Evolutionary conservation across 2,888 invertebrate species (phyloP).

Genomic region (Parnassius apollo): DNA sequence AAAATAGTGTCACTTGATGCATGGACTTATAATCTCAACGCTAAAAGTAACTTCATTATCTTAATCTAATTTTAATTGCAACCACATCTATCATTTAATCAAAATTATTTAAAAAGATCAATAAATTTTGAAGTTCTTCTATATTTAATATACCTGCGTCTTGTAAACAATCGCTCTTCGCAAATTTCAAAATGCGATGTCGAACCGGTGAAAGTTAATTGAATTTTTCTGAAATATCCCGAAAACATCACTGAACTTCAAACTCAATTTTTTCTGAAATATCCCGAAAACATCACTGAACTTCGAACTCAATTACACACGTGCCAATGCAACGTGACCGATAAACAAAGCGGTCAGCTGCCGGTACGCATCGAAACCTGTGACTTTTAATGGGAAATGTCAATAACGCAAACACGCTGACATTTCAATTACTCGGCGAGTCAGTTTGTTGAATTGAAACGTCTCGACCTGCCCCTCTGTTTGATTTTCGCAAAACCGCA

Average conservation of each 20-base stretch:
- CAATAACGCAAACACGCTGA: not conserved
- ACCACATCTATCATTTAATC: too few relatives aligned
- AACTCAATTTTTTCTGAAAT: not conserved
- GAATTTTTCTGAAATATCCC: not conserved
- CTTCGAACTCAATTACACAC: not conserved
- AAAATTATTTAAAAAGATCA: too few relatives aligned
- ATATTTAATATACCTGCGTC: too few relatives aligned
- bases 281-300: not conserved
- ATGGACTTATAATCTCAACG: too few relatives aligned
- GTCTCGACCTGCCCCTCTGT: not conserved
- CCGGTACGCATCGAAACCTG: not conserved
- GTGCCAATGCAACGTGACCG: not conserved
- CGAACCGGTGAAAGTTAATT: not conserved
- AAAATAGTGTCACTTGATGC: too few relatives aligned
- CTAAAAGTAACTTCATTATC: too few relatives aligned
- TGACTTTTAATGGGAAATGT: not conserved
- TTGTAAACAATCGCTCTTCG: too few relatives aligned
- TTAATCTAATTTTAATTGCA: too few relatives aligned
- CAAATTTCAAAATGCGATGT: too few relatives aligned
- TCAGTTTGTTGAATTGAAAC: not conserved
- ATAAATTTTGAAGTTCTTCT: too few relatives aligned
- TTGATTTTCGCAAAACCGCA: not conserved
- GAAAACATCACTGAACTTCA: not conserved
- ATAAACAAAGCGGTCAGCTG: not conserved
- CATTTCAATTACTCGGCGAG: not conserved